Conservation (phyloP, 2,113 vertebrate genomes). For the Micronycteris hirsuta region DNA sequence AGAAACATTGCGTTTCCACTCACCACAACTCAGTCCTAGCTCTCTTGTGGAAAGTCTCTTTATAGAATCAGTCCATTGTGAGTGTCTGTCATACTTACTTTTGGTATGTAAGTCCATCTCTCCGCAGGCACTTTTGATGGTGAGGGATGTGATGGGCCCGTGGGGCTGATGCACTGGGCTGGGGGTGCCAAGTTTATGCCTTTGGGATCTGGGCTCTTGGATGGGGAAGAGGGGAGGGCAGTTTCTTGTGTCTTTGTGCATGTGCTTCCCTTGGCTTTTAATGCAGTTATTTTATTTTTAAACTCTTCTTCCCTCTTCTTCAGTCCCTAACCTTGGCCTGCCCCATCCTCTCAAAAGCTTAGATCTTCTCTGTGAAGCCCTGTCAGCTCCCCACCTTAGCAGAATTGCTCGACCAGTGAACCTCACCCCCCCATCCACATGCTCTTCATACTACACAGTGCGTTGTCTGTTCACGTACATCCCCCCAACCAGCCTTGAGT, state of each 20-base stretch:
- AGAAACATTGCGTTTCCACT: neutral
- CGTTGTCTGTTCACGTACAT: rapidly evolving
- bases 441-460: neutral
- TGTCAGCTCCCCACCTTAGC: neutral
- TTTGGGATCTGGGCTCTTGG: neutral
- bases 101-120: neutral
- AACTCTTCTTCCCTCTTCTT: no score
- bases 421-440: neutral
- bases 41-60: neutral
- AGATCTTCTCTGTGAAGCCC: neutral
- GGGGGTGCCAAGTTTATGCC: neutral
- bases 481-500: neutral
- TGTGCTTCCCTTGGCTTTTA: neutral
- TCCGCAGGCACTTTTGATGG: neutral
- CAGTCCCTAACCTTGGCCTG: neutral
- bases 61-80: neutral
- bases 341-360: neutral
- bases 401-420: neutral
- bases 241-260: neutral
- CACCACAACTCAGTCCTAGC: neutral
- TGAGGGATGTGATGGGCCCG: neutral
- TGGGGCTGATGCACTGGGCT: neutral
- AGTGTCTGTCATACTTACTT: neutral
- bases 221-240: neutral
- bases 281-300: neutral